Evolutionary conservation across 2,797 vertebrate species (phyloP), one percentile per base, ranked within the genome.

Genomic region (Thaleichthys pacificus): DNA sequence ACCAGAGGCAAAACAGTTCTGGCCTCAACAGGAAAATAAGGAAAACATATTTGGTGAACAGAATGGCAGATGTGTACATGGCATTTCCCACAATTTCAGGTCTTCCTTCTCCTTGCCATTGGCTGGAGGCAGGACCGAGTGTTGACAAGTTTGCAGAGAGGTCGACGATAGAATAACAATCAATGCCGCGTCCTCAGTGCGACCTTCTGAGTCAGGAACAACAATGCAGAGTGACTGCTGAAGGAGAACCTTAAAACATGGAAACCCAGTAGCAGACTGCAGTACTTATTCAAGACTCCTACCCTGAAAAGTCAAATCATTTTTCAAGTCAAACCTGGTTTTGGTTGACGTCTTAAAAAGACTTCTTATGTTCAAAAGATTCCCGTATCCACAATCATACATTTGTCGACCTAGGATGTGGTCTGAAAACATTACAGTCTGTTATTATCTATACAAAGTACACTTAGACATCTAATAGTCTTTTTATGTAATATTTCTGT

Each of bases 21-120:
- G 32, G 56, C 67, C 35, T 58, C 66, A 26, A 61, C 66, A n/a
- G 58, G 21, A 61, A 63, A 62, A 69, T 30, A 73, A 63, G 64
- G 35, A 28, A 61, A 61, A 35, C 66, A 42, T 65, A 32, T 58
- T 42, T 76, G 71, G 68, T 62, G 57, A 76, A 71, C 61, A 78
- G 26, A 58, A 54, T n/a, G 3, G 3, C 58, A 73, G 69, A 73
- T 63, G 61, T 54, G 30, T 51, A 51, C 54, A 12, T 69, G 60
- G 22, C n/a, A 15, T 65, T 65, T 70, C 68, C 24, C 38, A 56
- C 38, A 61, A 58, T 60, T 17, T 73, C 42, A 30, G 19, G 38
- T 54, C 17, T 12, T 12, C 61, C 73, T 60, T 68, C 64, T 73
- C 11, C 22, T 35, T 35, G 65, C 19, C 62, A 70, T 38, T 54